These are phyloP conservation scores for Drosophila orosa DNA, from an alignment of 1,140 invertebrate species.

Conservation along the genomic window DNA sequence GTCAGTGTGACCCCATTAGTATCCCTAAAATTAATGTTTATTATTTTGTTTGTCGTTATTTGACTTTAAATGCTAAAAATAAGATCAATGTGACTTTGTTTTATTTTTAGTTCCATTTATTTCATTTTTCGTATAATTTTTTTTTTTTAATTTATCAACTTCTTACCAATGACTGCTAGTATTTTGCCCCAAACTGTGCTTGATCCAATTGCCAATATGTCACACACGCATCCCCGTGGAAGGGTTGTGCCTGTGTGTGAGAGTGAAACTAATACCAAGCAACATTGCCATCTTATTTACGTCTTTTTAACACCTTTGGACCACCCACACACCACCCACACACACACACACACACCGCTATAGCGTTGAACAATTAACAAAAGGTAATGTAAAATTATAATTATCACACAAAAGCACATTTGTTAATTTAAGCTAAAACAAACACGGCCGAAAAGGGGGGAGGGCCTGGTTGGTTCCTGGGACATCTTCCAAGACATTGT, in stretches of 20 bases:
- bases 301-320: constrained; percentile 77
- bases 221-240: constrained; percentile 57
- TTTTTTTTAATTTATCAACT: accelerated
- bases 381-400: constrained; percentile 84
- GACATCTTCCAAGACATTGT: constrained; percentile 50
- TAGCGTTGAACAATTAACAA: constrained; percentile 82
- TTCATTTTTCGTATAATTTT: background rate
- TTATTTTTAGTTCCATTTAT: too few relatives aligned
- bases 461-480: constrained; percentile 1
- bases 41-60: too few relatives aligned
- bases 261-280: constrained; percentile 66
- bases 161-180: background rate
- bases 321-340: constrained; percentile 25
- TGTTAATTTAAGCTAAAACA: constrained; percentile 83
- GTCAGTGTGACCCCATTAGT: background rate
- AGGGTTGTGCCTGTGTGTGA: constrained; percentile 16
- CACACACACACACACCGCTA: constrained; percentile 26
- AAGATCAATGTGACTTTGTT: too few relatives aligned
- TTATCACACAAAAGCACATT: constrained; percentile 84
- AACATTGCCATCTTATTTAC: constrained; percentile 78
- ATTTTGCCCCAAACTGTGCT: constrained; percentile 2
- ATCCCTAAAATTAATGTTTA: background rate
- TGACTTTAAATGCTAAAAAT: too few relatives aligned
- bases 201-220: constrained; percentile 82
- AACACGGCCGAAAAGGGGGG: constrained; percentile 47